phyloP scores from a whole-genome alignment of 2,797 vertebrate species.

The Brachyalestes nurse region DNA sequence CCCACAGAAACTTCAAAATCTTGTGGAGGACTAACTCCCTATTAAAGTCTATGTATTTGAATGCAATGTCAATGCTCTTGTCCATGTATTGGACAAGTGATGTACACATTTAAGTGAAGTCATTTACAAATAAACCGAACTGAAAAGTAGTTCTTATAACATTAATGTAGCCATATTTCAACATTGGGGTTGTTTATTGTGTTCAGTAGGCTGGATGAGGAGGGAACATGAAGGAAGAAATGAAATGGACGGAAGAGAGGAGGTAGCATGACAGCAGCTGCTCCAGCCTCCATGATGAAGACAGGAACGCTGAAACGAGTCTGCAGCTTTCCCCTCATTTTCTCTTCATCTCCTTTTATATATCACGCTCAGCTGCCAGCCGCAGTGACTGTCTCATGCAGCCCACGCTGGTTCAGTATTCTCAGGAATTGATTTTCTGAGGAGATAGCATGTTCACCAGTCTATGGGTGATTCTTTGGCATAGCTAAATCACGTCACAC shows the following conservation, averaged over 20 bases:
- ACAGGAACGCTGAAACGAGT: constrained; percentile 17
- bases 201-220: background rate
- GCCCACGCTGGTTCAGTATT: background rate
- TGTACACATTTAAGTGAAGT: too few species aligned
- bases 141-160: background rate
- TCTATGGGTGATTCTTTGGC: background rate
- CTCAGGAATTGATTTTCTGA: background rate
- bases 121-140: background rate
- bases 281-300: background rate
- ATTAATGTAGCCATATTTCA: background rate
- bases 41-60: too few species aligned
- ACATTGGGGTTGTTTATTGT: background rate
- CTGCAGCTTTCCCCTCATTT: constrained; percentile 18
- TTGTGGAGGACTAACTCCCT: too few species aligned
- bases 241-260: background rate
- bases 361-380: constrained; percentile 2
- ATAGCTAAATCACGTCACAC: background rate
- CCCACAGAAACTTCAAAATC: too few species aligned
- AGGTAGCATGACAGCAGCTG: constrained; percentile 26
- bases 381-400: background rate
- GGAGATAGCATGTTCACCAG: background rate
- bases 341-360: constrained; percentile 22
- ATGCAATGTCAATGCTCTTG: too few species aligned
- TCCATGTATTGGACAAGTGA: too few species aligned
- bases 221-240: background rate